phyloP scores from a whole-genome alignment of 2,113 vertebrate genomes.

The Centropus unirufus region DNA sequence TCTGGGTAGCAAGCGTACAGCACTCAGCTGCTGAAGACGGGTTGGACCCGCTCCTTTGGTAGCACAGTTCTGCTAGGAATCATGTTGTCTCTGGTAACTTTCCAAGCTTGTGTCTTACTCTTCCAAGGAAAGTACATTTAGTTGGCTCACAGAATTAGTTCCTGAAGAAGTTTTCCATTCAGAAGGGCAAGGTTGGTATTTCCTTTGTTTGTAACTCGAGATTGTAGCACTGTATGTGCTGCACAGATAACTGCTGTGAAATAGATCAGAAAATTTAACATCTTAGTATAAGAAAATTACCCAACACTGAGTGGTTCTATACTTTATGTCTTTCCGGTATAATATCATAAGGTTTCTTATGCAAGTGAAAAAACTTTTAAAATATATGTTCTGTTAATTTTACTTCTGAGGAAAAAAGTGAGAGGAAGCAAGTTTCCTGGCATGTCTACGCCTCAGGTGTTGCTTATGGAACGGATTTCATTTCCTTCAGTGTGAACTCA shows the following conservation, averaged over 20 bases:
- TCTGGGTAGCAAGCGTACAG: accelerated
- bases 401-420: background rate
- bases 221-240: background rate
- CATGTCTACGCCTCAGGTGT: background rate
- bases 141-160: background rate
- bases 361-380: background rate
- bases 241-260: background rate
- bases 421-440: background rate
- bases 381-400: background rate
- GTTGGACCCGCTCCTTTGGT: background rate
- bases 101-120: background rate
- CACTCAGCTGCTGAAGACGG: background rate
- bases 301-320: background rate
- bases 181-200: background rate
- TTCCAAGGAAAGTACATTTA: background rate
- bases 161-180: background rate
- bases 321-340: background rate
- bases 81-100: background rate
- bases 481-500: background rate
- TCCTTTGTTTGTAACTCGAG: background rate
- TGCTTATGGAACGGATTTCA: background rate
- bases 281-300: background rate
- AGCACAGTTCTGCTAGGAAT: background rate
- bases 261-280: background rate
- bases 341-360: background rate